phyloP scores from a whole-genome alignment of 1,140 invertebrate genomes.

The Papilio helenus region DNA sequence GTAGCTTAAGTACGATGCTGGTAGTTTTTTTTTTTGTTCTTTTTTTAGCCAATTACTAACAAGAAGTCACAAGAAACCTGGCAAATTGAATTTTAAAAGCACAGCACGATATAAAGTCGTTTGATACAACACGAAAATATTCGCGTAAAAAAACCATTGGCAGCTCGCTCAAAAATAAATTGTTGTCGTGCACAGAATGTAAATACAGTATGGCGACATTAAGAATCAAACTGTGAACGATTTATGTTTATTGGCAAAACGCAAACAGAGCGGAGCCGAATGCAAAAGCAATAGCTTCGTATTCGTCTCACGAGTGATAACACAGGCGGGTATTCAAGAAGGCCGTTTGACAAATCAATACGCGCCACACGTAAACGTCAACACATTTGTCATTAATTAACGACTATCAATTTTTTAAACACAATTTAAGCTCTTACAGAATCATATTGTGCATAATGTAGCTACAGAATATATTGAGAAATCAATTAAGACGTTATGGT shows the following conservation, averaged over 20 bases:
- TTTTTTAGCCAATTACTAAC: neutral
- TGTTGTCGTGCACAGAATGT: conserved; percentile 13
- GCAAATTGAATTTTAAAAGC: neutral
- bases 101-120: neutral
- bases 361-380: neutral
- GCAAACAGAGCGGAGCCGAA: conserved; percentile 1
- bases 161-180: conserved; percentile 23
- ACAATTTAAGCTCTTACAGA: neutral
- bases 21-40: neutral
- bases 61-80: neutral
- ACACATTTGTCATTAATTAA: neutral
- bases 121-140: neutral
- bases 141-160: conserved; percentile 1
- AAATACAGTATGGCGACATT: neutral
- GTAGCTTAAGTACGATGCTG: neutral
- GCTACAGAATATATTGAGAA: too few relatives aligned
- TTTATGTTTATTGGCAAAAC: conserved; percentile 28
- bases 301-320: conserved; percentile 21
- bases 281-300: neutral
- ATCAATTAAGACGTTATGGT: too few relatives aligned
- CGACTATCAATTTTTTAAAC: neutral
- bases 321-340: neutral
- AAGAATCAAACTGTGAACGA: conserved; percentile 16
- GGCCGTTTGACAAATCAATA: neutral
- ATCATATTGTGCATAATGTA: neutral